These are phyloP conservation scores for Noctua janthe DNA, from an alignment of 2,888 invertebrate genomes.

Conservation along the genomic window DNA sequence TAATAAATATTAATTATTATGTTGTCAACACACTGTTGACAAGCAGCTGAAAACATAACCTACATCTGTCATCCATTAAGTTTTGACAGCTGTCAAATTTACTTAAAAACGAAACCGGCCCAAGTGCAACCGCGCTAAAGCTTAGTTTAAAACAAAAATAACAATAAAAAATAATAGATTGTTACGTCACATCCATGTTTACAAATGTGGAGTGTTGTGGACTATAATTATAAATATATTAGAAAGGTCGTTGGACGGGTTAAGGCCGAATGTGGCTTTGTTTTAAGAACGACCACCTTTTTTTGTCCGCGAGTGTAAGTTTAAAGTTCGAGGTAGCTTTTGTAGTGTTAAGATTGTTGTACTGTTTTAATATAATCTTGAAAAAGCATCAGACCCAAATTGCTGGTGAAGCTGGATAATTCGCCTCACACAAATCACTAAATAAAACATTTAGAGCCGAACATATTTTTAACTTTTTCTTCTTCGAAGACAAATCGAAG, in stretches of 20 bases:
- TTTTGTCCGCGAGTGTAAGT: slow-evolving; percentile 56
- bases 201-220: slow-evolving; percentile 78
- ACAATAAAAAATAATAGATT: slow-evolving; percentile 67
- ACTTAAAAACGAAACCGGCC: background rate
- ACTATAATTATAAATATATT: slow-evolving; percentile 89
- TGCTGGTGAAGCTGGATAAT: background rate
- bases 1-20: background rate
- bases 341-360: slow-evolving; percentile 29
- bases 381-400: background rate
- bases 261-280: slow-evolving; percentile 79
- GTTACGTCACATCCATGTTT: slow-evolving; percentile 86
- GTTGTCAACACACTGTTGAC: slow-evolving; percentile 12
- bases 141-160: slow-evolving; percentile 59
- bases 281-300: slow-evolving; percentile 69
- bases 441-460: background rate
- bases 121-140: slow-evolving; percentile 34
- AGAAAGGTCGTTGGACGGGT: slow-evolving; percentile 87
- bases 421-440: background rate
- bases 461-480: background rate
- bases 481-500: too few relatives aligned
- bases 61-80: slow-evolving; percentile 10
- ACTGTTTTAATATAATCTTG: background rate
- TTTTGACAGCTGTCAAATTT: slow-evolving; percentile 54
- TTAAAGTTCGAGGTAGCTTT: slow-evolving; percentile 56
- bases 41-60: slow-evolving; percentile 33